Evolutionary conservation across 2,113 vertebrate genomes (phyloP), one percentile per base, ranked within the genome.

Genomic region (Sterrhoptilus dennistouni): DNA sequence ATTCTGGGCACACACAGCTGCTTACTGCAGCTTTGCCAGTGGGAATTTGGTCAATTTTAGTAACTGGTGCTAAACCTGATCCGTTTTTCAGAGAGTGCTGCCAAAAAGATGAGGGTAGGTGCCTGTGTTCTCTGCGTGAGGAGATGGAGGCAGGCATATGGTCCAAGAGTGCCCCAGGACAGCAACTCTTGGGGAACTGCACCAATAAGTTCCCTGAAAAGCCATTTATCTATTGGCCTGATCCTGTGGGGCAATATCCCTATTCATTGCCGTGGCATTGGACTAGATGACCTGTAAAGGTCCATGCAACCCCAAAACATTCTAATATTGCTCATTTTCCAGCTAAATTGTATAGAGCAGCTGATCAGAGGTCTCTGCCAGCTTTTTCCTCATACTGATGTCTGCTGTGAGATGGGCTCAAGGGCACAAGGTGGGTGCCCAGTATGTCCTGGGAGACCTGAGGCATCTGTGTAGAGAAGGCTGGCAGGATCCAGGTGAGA

Each of bases 101-200:
- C 59, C 2, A 1, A 1, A 72, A 56, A 45, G 11, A 4, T 56
- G 29, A 33, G 13, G 8, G 22, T 23, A 14, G 3, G 15, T n/a
- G 9, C 3, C 14, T 0, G 0, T 52, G 36, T 33, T 69, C 23
- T 33, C 13, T 2, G 2, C 6, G 1, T 45, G 65, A 66, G 49
- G 40, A 49, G 38, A 15, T 23, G 18, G 61, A 38, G 38, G 29
- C 3, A 25, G 52, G 13, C 5, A 3, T 5, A 9, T 22, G n/a
- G 22, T 49, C 9, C 1, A 8, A 36, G 33, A 7, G 25, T 71
- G 29, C 25, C 29, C 27, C 23, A 33, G 60, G 60, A 59, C 3
- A n/a, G 45, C 50, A 52, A 2, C 25, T 9, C 11, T 40, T 2
- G 3, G 78, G 14, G 17, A 87, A 12, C 11, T 50, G 38, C 22